phyloP scores from a whole-genome alignment of 2,888 invertebrate genomes.

The Keiferia lycopersicella region DNA sequence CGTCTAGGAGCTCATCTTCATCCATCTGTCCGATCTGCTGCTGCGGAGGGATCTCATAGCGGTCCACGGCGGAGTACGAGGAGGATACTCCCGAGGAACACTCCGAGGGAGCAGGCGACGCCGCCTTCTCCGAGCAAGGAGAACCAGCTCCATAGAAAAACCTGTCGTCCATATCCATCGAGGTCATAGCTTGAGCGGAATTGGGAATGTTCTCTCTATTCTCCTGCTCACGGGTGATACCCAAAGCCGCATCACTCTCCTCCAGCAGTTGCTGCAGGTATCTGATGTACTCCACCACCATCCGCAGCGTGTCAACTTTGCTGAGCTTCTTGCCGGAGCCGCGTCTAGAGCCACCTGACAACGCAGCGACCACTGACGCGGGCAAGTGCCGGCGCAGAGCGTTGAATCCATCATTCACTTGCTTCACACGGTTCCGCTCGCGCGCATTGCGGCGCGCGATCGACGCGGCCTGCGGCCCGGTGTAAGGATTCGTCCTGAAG shows the following conservation, averaged over 20 bases:
- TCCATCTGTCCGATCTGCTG: constrained; percentile 88
- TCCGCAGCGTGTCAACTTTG: constrained; percentile 93
- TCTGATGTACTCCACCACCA: constrained; percentile 95
- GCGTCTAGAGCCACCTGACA: constrained; percentile 84
- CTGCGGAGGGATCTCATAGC: constrained; percentile 69
- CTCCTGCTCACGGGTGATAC: constrained; percentile 70
- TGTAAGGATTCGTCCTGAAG: constrained; percentile 82
- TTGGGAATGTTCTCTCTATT: constrained; percentile 74
- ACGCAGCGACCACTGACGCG: constrained; percentile 87
- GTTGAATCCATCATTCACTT: constrained; percentile 96
- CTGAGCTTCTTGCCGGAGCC: constrained; percentile 92
- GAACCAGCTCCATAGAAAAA: constrained; percentile 76
- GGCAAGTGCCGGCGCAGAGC: constrained; percentile 94
- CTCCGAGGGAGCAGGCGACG: constrained; percentile 87
- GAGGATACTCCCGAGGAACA: constrained; percentile 83
- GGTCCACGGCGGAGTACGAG: constrained; percentile 69
- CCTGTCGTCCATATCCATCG: constrained; percentile 74
- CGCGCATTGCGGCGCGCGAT: constrained; percentile 96
- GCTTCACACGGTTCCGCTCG: constrained; percentile 96
- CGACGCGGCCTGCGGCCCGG: constrained; percentile 89
- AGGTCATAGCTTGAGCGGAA: constrained; percentile 66
- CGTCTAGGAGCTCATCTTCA: constrained; percentile 93
- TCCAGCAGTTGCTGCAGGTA: constrained; percentile 90
- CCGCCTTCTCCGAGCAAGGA: constrained; percentile 86
- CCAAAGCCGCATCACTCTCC: constrained; percentile 84